These are phyloP conservation scores for Bungarus multicinctus DNA, from an alignment of 2,113 vertebrate species.

Conservation along the genomic window DNA sequence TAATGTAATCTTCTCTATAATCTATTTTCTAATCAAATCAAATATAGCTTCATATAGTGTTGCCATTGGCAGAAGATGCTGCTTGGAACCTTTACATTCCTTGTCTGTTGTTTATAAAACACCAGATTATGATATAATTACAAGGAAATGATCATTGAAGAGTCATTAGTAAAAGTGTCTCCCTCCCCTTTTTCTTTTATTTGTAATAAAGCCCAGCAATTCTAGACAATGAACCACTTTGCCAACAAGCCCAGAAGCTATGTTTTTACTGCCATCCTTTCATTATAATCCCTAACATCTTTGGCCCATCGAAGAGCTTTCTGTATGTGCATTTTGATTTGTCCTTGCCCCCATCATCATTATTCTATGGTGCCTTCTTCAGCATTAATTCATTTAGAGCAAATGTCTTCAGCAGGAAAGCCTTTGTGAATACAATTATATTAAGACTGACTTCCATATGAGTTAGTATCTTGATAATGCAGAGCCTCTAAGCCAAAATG, in stretches of 20 bases:
- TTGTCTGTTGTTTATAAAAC: neutral
- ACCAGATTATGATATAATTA: constrained; percentile 18
- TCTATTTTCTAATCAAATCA: constrained; percentile 37
- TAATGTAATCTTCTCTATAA: constrained; percentile 32
- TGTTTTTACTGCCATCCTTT: neutral
- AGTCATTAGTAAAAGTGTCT: constrained; percentile 9
- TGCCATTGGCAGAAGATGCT: neutral
- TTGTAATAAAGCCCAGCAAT: constrained; percentile 3
- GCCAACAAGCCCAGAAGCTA: neutral
- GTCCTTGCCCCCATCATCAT: neutral
- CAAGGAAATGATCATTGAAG: constrained; percentile 15
- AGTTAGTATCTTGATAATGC: neutral
- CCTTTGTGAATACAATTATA: neutral
- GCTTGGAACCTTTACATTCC: constrained; percentile 21
- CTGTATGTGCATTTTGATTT: neutral
- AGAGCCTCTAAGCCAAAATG: neutral
- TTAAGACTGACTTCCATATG: neutral
- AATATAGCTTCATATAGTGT: constrained; percentile 11
- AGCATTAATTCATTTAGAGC: neutral
- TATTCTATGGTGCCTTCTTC: neutral
- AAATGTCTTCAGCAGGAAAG: neutral
- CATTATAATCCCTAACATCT: neutral
- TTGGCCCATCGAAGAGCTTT: neutral
- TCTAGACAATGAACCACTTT: neutral
- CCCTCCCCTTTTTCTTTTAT: neutral